phyloP scores from a whole-genome alignment of 2,888 invertebrate species.

The Metacarcinus magister region DNA sequence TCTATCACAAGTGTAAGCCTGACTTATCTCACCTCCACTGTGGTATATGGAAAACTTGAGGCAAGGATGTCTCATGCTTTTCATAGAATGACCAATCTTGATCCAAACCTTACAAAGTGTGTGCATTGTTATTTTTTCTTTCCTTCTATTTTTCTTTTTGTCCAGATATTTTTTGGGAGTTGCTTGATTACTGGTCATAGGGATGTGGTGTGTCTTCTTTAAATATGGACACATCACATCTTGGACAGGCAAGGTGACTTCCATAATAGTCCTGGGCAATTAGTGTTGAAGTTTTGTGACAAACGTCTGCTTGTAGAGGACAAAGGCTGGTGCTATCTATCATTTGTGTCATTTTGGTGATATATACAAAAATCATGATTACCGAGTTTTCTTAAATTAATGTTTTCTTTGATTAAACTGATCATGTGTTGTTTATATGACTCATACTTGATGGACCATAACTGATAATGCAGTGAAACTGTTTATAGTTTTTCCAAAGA shows the following conservation, averaged over 20 bases:
- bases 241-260: not conserved
- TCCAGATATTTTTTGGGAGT: constrained; percentile 16
- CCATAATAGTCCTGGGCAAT: not conserved
- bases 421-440: not conserved
- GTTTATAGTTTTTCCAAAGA: no score
- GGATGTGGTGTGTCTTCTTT: not conserved
- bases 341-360: not conserved
- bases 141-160: not conserved
- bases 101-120: constrained; percentile 12
- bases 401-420: not conserved
- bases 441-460: not conserved
- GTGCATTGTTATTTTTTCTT: no score
- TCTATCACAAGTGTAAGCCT: constrained; percentile 20
- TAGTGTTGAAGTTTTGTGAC: constrained; percentile 21
- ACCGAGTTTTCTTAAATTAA: not conserved
- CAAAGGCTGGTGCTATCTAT: constrained; percentile 9
- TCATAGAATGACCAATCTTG: not conserved
- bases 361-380: not conserved
- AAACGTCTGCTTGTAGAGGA: constrained; percentile 7
- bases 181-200: not conserved
- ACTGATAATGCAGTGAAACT: not conserved
- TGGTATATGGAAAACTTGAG: constrained; percentile 28
- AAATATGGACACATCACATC: not conserved
- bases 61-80: not conserved
- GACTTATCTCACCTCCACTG: constrained; percentile 27